phyloP scores from a whole-genome alignment of 2,888 invertebrate species.

The Hirudinaria manillensis region DNA sequence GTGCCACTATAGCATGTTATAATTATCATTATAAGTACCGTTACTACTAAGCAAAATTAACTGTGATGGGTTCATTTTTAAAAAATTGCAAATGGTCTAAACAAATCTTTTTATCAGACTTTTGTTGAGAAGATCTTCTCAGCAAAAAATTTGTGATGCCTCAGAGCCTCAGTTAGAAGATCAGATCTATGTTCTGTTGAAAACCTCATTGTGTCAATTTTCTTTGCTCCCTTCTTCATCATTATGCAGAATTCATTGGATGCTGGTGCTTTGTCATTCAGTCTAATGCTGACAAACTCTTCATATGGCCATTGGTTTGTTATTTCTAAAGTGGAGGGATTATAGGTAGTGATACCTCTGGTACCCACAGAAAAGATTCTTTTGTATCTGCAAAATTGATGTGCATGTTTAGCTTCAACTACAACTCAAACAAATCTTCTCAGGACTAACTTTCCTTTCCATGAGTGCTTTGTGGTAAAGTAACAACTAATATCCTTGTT shows the following conservation, averaged over 20 bases:
- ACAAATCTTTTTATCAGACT: conserved; percentile 40
- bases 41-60: too few species aligned
- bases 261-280: conserved; percentile 52
- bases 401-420: neutral
- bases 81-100: neutral
- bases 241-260: conserved; percentile 61
- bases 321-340: conserved; percentile 78
- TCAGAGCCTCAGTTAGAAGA: conserved; percentile 81
- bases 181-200: conserved; percentile 89
- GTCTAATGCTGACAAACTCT: conserved; percentile 56
- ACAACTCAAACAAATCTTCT: neutral
- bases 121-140: conserved; percentile 46
- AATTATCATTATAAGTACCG: too few species aligned
- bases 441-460: conserved; percentile 89
- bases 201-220: conserved; percentile 87
- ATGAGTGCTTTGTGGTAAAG: conserved; percentile 90
- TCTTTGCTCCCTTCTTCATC: conserved; percentile 75
- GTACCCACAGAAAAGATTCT: conserved; percentile 93
- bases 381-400: conserved; percentile 67
- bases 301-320: conserved; percentile 74
- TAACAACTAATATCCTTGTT: conserved; percentile 94
- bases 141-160: conserved; percentile 51
- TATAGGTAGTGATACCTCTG: conserved; percentile 91
- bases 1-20: too few species aligned
- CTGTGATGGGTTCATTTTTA: too few species aligned